Conservation (phyloP, 2,113 vertebrate genomes). For the Ramphastos sulfuratus region DNA sequence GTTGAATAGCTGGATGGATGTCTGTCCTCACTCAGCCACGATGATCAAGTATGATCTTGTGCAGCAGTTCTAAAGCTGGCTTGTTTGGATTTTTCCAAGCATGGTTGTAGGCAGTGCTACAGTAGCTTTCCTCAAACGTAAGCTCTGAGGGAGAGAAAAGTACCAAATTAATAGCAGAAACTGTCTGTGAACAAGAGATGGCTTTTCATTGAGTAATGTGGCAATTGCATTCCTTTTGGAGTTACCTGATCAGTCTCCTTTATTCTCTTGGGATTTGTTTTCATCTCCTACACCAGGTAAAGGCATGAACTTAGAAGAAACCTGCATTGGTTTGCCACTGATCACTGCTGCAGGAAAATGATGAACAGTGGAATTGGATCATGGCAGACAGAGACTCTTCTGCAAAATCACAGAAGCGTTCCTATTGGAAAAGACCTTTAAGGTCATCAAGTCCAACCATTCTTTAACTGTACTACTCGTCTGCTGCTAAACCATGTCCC, state of each 20-base stretch:
- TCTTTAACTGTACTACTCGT: too few relatives aligned
- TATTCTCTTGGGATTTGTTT: background rate
- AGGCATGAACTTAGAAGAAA: background rate
- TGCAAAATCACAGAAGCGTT: background rate
- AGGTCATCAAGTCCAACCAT: too few relatives aligned
- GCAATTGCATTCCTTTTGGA: background rate
- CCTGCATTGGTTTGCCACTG: background rate
- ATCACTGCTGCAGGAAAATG: background rate
- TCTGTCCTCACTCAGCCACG: background rate
- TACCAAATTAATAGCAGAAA: background rate
- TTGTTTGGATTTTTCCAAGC: constrained; percentile 8
- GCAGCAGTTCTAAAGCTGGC: background rate
- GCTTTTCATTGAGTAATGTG: fast-evolving
- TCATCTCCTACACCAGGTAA: background rate
- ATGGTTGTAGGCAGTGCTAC: background rate
- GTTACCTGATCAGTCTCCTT: background rate
- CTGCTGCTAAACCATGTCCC: too few relatives aligned
- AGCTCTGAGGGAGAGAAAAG: background rate
- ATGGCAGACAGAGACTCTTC: background rate
- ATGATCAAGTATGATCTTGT: background rate
- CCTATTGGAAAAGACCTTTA: too few relatives aligned
- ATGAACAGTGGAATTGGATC: background rate
- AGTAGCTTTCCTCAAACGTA: background rate
- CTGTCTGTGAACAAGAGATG: background rate
- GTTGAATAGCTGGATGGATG: background rate